Conservation (phyloP, 2,888 invertebrate genomes). For the Oscheius myriophilus region DNA sequence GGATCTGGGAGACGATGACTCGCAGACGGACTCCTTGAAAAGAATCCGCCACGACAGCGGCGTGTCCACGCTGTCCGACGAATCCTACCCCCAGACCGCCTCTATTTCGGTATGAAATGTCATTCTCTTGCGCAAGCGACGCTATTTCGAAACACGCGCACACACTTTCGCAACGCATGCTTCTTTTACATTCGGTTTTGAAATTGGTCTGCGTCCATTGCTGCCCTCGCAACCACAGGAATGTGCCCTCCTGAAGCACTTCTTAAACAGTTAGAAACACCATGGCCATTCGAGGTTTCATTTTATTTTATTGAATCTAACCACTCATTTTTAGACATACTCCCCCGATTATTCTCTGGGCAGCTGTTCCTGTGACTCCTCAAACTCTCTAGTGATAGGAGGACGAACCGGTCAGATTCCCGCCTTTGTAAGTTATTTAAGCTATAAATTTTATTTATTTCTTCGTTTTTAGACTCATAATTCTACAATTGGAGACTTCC, state of each 20-base stretch:
- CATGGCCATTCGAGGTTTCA: neutral
- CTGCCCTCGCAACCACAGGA: neutral
- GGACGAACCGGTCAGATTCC: neutral
- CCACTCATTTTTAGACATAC: conserved; percentile 3
- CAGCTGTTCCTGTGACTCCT: conserved; percentile 6
- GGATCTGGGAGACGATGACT: conserved; percentile 13
- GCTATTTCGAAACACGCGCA: neutral
- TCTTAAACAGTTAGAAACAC: neutral
- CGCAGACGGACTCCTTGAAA: conserved; percentile 18
- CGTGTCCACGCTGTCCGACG: conserved; percentile 23
- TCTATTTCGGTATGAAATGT: conserved; percentile 14
- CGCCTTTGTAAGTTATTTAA: neutral
- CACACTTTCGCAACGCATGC: conserved; percentile 8
- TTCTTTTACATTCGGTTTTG: neutral
- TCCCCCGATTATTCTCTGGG: conserved; percentile 11
- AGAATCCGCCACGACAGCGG: conserved; percentile 30
- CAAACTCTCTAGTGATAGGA: conserved; percentile 8
- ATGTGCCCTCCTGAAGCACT: neutral
- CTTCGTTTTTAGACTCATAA: conserved; percentile 9
- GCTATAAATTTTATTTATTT: neutral
- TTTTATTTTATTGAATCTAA: neutral
- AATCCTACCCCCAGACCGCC: conserved; percentile 28
- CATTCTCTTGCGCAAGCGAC: neutral
- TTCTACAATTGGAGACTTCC: conserved; percentile 21
- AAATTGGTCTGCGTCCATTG: too few species aligned